phyloP scores from a whole-genome alignment of 2,888 invertebrate genomes.

The Diarsia mendica region DNA sequence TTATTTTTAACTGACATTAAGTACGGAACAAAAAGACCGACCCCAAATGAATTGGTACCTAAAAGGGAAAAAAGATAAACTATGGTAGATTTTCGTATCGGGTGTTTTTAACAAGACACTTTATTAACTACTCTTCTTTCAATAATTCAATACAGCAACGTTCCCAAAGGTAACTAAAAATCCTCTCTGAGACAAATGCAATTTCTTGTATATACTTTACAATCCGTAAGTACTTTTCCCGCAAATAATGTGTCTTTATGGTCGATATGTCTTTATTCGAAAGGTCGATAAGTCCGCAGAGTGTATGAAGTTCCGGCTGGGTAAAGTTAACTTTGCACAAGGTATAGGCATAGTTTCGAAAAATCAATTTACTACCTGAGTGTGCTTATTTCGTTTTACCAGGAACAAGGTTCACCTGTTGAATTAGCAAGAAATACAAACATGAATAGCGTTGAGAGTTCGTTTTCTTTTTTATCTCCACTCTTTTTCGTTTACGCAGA shows the following conservation, averaged over 20 bases:
- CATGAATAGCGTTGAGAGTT: neutral
- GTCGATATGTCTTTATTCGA: conserved; percentile 21
- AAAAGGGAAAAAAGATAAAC: no score
- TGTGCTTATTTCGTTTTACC: neutral
- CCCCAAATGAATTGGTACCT: no score
- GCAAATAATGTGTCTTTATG: conserved; percentile 29
- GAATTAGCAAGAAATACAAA: neutral
- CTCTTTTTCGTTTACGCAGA: neutral
- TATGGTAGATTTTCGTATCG: no score
- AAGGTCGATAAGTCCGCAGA: conserved; percentile 8
- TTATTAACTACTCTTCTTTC: neutral
- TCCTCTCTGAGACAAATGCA: conserved; percentile 4
- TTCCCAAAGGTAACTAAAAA: conserved; percentile 1
- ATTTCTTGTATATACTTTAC: conserved; percentile 15
- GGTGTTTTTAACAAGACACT: neutral
- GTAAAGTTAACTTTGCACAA: conserved; percentile 10
- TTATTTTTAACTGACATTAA: neutral
- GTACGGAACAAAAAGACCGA: neutral
- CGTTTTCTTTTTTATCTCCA: no score
- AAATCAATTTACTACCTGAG: neutral
- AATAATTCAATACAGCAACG: conserved; percentile 8
- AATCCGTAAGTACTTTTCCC: conserved; percentile 6
- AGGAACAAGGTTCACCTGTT: neutral
- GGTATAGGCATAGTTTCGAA: conserved; percentile 2
- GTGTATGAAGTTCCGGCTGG: conserved; percentile 1